These are phyloP conservation scores for Spilogale gracilis DNA, from an alignment of 2,113 vertebrate species.

Conservation along the genomic window DNA sequence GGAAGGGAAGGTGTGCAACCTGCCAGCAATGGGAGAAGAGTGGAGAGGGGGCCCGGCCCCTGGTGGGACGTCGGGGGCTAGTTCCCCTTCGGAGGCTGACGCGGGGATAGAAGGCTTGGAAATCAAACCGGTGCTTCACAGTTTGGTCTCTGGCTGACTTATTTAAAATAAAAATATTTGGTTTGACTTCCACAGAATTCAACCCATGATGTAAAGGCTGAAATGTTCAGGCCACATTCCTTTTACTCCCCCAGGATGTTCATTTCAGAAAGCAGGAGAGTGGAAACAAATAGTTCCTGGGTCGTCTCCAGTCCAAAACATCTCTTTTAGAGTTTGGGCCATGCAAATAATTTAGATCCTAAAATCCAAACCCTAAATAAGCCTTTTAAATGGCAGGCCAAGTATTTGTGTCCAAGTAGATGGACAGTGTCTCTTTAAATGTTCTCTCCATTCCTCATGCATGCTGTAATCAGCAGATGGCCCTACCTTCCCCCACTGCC, in stretches of 20 bases:
- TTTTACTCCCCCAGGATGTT: constrained; percentile 38
- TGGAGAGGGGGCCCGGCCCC: background rate
- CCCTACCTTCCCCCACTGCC: constrained; percentile 68
- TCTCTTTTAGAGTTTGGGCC: background rate
- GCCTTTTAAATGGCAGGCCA: background rate
- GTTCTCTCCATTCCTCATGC: constrained; percentile 64
- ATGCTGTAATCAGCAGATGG: constrained; percentile 87
- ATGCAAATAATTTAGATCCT: background rate
- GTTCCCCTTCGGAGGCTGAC: background rate
- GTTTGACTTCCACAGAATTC: constrained; percentile 50
- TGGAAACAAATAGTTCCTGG: constrained; percentile 2
- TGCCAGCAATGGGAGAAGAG: background rate
- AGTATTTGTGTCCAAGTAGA: background rate
- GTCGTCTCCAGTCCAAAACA: background rate
- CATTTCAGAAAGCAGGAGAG: constrained; percentile 3
- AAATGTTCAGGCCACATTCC: constrained; percentile 54
- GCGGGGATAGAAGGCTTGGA: background rate
- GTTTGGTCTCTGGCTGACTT: constrained; percentile 49
- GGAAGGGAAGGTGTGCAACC: background rate
- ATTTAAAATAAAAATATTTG: constrained; percentile 71
- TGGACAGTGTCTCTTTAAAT: constrained; percentile 58
- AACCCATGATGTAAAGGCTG: constrained; percentile 29
- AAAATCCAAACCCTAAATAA: background rate
- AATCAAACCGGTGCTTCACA: background rate
- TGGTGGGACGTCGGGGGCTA: background rate